Evolutionary conservation across 2,797 vertebrate genomes (phyloP), one percentile per base, ranked within the genome.

Genomic region (Channallabes apus): DNA sequence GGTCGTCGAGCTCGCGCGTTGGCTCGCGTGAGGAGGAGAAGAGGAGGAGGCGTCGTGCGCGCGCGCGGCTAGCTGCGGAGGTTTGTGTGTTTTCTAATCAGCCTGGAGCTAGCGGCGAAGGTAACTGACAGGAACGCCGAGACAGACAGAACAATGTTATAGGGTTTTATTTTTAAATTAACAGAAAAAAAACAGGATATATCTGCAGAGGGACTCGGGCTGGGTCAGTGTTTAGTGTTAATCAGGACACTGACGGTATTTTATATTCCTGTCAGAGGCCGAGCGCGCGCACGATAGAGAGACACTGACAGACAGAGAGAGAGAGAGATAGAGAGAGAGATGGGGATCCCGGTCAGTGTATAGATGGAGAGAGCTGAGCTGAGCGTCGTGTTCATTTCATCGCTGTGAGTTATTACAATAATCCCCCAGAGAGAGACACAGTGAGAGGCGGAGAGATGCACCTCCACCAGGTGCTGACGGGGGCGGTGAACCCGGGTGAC

Each of bases 401-500:
- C 32, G 32, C 32, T 41, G 62, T 81, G 7, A 68, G 67, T 81
- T 32, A 67, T 81, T 67, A 67, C 29, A 29, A 29, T 67, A 20
- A 46, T 29, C 41, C 62, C 38, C 41, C 20, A 41, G 38, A 41
- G 38, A 41, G 38, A 7, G 38, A 7, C 4, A 5, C 4, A 38
- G 38, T 5, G 38, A 38, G 38, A 0, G 38, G 6, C 5, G 0
- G 41, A 8, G 41, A 41, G 41, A 68, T 81, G 79, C 79, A 81
- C 68, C 79, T 81, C 62, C 79, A 81, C 79, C 79, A 81, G 62
- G 79, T 81, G 24, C 79, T 81, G 79, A 81, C 79, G 1, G 79
- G 79, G 67, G 79, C 77, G 20, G 77, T 79, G 77, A 79, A 79
- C 4, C 77, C 77, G 77, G 77, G 77, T 15, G 77, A 79, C 79